Conservation (phyloP, 2,888 invertebrate species). For the Liposcelis brunnea region DNA sequence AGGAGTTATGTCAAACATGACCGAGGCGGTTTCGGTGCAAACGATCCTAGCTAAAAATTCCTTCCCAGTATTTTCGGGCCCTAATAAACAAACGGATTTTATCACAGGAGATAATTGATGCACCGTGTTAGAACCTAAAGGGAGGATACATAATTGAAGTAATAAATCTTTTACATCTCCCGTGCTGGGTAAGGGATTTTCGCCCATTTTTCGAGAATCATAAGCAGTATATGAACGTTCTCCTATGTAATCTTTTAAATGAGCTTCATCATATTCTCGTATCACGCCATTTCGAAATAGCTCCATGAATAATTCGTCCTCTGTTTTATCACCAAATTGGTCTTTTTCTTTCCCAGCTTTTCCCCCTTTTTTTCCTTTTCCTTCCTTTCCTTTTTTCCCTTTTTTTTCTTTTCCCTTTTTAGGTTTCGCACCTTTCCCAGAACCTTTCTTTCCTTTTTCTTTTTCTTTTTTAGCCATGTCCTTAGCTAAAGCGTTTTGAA, state of each 20-base stretch:
- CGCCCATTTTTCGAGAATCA: slow-evolving; percentile 27
- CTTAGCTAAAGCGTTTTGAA: slow-evolving; percentile 25
- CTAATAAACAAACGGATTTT: slow-evolving; percentile 47
- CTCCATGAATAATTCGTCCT: slow-evolving; percentile 49
- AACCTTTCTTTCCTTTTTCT: slow-evolving; percentile 3
- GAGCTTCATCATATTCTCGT: slow-evolving; percentile 37
- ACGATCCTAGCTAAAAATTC: slow-evolving; percentile 51
- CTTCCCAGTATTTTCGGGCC: slow-evolving; percentile 52
- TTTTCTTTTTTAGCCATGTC: slow-evolving; percentile 11
- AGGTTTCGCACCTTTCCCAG: too few species aligned
- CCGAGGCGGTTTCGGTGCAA: slow-evolving; percentile 55
- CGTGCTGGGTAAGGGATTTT: slow-evolving; percentile 33
- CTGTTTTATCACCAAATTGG: slow-evolving; percentile 37
- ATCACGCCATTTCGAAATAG: slow-evolving; percentile 52
- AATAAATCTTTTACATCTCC: slow-evolving; percentile 42
- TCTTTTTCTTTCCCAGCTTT: slow-evolving; percentile 36
- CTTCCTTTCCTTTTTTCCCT: slow-evolving; percentile 14
- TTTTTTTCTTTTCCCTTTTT: slow-evolving; percentile 21
- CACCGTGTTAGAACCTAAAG: slow-evolving; percentile 29
- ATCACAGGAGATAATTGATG: slow-evolving; percentile 22
- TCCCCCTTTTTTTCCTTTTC: slow-evolving; percentile 7
- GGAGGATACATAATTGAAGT: slow-evolving; percentile 39
- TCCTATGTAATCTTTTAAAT: slow-evolving; percentile 47
- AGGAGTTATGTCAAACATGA: slow-evolving; percentile 59
- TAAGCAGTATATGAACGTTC: slow-evolving; percentile 44